Evolutionary conservation across 2,113 vertebrate genomes (phyloP).

Genomic region (Salvator merianae): DNA sequence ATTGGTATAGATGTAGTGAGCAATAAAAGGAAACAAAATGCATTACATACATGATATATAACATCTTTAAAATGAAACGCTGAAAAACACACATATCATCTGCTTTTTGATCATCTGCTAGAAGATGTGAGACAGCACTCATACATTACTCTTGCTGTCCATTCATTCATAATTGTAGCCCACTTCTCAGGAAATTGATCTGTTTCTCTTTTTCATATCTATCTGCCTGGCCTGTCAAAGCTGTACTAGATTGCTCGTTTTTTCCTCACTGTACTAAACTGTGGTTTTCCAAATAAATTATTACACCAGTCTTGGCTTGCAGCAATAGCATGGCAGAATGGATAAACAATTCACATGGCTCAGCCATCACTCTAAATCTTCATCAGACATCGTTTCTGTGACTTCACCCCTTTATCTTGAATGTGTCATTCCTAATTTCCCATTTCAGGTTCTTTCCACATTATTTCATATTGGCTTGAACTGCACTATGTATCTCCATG

Average conservation of each 20-base stretch:
- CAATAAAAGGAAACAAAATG: slow-evolving; percentile 8
- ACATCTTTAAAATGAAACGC: not conserved
- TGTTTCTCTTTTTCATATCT: slow-evolving; percentile 67
- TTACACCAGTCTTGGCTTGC: slow-evolving; percentile 56
- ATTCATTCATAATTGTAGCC: slow-evolving; percentile 57
- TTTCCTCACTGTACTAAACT: slow-evolving; percentile 63
- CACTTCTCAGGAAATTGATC: slow-evolving; percentile 56
- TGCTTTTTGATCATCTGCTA: slow-evolving; percentile 3
- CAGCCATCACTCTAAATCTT: slow-evolving; percentile 64
- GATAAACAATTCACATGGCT: slow-evolving; percentile 60
- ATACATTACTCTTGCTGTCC: slow-evolving; percentile 26
- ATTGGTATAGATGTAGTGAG: not conserved
- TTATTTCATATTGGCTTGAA: slow-evolving; percentile 60
- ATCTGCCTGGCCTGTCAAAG: slow-evolving; percentile 60
- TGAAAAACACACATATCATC: slow-evolving; percentile 20
- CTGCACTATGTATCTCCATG: not conserved
- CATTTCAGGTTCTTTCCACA: slow-evolving; percentile 43
- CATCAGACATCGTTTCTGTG: slow-evolving; percentile 48
- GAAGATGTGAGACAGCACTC: slow-evolving; percentile 34
- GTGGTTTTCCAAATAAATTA: slow-evolving; percentile 72
- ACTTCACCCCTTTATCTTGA: slow-evolving; percentile 62
- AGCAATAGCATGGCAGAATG: slow-evolving; percentile 57
- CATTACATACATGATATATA: slow-evolving; percentile 21
- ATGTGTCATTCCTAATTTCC: slow-evolving; percentile 55
- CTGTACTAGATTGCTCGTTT: slow-evolving; percentile 49